These are phyloP conservation scores for Ispidina lecontei DNA, from an alignment of 2,797 vertebrate species.

Conservation along the genomic window DNA sequence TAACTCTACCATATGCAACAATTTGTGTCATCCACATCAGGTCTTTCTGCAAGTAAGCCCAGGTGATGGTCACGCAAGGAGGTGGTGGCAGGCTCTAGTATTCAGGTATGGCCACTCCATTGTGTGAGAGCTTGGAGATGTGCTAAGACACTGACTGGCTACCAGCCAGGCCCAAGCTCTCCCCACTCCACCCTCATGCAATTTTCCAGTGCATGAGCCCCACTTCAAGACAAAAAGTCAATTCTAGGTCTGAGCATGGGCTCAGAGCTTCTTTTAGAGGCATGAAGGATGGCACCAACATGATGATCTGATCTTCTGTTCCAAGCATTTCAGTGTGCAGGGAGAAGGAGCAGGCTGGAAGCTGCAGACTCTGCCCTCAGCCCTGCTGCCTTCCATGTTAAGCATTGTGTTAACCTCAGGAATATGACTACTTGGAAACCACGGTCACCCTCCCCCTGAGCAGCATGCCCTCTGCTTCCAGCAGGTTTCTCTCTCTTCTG, in stretches of 20 bases:
- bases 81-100: background rate
- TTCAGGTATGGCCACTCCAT: too few species aligned
- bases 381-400: background rate
- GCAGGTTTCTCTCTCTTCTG: background rate
- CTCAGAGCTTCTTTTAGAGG: background rate
- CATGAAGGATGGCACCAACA: background rate
- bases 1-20: background rate
- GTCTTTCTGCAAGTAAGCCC: background rate
- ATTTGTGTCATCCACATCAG: background rate
- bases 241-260: background rate
- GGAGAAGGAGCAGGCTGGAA: background rate
- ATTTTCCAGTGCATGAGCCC: background rate
- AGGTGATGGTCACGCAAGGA: background rate
- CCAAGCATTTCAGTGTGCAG: too few species aligned
- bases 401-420: fast-evolving
- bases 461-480: background rate
- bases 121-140: background rate
- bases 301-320: background rate
- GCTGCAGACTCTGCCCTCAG: background rate
- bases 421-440: background rate
- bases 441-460: background rate
- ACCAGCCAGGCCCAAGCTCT: background rate
- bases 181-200: too few species aligned
- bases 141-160: background rate
- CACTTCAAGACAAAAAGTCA: background rate